phyloP scores from a whole-genome alignment of 2,888 invertebrate genomes.

The Synergus gifuensis region DNA sequence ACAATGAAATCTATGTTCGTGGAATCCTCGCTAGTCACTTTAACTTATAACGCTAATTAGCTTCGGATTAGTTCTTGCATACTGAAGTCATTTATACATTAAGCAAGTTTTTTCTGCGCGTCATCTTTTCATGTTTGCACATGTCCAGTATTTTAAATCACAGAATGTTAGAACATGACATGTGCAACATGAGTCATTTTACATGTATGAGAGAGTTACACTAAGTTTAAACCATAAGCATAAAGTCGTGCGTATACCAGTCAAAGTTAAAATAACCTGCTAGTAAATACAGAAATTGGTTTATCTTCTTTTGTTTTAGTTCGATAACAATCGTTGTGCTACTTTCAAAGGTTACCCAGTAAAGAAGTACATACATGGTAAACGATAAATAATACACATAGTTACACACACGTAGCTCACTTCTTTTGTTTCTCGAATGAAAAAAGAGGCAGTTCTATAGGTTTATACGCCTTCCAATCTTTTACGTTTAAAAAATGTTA shows the following conservation, averaged over 20 bases:
- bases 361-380: slow-evolving; percentile 25
- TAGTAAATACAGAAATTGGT: slow-evolving; percentile 16
- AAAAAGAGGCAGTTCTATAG: not conserved
- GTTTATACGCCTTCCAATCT: too few relatives aligned
- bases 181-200: not conserved
- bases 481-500: too few relatives aligned
- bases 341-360: slow-evolving; percentile 33
- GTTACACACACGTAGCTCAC: slow-evolving; percentile 15
- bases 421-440: slow-evolving; percentile 6
- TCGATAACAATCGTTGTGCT: slow-evolving; percentile 29
- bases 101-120: not conserved
- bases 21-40: slow-evolving; percentile 46
- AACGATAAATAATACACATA: not conserved
- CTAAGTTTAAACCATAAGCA: too few relatives aligned
- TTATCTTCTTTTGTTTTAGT: slow-evolving; percentile 30
- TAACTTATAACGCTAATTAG: slow-evolving; percentile 19
- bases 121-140: not conserved
- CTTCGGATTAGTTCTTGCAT: not conserved
- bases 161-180: not conserved
- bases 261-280: not conserved
- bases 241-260: not conserved
- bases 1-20: slow-evolving; percentile 46
- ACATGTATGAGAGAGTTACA: too few relatives aligned
- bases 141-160: not conserved
- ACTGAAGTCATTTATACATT: not conserved